phyloP scores from a whole-genome alignment of 2,888 invertebrate species.

The Dryadula phaetusa region DNA sequence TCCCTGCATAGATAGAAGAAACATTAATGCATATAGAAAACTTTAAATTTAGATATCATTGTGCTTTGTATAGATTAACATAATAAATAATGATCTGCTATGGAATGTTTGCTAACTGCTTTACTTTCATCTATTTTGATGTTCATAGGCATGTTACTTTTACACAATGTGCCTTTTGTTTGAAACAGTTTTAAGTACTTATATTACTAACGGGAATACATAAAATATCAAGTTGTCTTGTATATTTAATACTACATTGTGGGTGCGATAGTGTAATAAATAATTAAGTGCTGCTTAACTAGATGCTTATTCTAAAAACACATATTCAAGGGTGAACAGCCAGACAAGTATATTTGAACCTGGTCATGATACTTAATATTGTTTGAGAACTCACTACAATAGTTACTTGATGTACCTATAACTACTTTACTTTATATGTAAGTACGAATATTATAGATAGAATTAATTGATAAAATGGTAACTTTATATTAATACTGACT shows the following conservation, averaged over 20 bases:
- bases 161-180: not conserved
- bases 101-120: constrained; percentile 14
- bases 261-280: not conserved
- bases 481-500: constrained; percentile 38
- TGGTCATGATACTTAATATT: not conserved
- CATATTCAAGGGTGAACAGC: not conserved
- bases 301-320: not conserved
- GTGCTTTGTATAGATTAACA: no score
- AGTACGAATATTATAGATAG: not conserved
- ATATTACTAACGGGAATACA: not conserved
- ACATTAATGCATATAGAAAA: no score
- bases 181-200: constrained; percentile 4
- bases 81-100: not conserved
- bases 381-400: constrained; percentile 16
- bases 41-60: no score
- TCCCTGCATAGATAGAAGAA: no score
- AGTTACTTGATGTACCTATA: not conserved
- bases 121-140: not conserved
- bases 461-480: constrained; percentile 1
- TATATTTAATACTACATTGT: not conserved
- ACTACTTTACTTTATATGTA: not conserved
- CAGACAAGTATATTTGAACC: not conserved
- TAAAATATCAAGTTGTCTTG: not conserved
- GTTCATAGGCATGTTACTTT: not conserved
- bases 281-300: not conserved